Evolutionary conservation across 2,113 vertebrate genomes (phyloP), one percentile per base, ranked within the genome.

Genomic region (Clarias batrachus): DNA sequence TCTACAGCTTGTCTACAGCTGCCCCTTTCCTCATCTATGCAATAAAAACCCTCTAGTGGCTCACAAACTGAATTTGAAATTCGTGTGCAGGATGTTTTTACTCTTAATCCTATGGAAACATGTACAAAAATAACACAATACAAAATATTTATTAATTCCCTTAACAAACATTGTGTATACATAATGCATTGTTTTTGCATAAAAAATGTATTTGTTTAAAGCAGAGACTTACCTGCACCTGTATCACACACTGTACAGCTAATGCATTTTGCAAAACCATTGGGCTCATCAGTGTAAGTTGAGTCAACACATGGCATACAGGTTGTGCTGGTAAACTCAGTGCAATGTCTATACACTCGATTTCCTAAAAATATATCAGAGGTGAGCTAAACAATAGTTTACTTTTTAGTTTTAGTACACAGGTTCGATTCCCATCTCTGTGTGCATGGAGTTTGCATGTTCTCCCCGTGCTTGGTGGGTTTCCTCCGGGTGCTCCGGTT

Each of bases 11-110:
- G 25, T 65, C 2, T 86, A 19, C 90, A 91, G 17, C 87, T 90
- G 63, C 19, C 25, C 3, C 73, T 71, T 10, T 27, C 9, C 62
- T 1, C 2, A 9, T 84, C 56, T 73, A 6, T 83, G n/a, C 91
- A 91, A 54, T 87, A 90, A 54, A 85, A 87, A n/a, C 81, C 74
- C 14, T 87, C 85, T 12, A 82, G 30, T 21, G 88, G 88, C 13
- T 56, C 86, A 89, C 90, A 90, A 21, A 88, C 82, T 70, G 87
- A 73, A 65, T 92, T 66, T 77, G 89, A 91, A 13, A 54, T 56
- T 3, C 16, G 27, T 60, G 37, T 90, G 25, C 89, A 92, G 23
- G 16, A 4, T 12, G 10, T 81, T 33, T 76, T 82, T 48, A 83
- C 17, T 74, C 23, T 89, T 77, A 91, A 79, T 48, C 7, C 91